Conservation (phyloP, 2,888 invertebrate genomes). For the Odontomyia ornata region DNA sequence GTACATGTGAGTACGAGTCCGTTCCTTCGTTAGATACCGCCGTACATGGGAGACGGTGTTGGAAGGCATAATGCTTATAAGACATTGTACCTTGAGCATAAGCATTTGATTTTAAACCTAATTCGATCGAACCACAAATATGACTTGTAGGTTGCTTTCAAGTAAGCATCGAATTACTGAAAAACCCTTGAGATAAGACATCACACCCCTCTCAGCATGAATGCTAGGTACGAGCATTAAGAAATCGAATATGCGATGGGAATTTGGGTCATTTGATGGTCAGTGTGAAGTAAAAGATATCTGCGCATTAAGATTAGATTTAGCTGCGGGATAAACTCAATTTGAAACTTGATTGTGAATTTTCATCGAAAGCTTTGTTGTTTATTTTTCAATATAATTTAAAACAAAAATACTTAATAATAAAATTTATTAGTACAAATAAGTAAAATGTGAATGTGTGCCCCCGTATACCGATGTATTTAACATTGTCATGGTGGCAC, state of each 20-base stretch:
- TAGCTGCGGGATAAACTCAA: no score
- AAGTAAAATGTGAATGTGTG: no score
- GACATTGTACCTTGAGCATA: not conserved
- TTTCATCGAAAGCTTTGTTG: no score
- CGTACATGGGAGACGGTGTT: not conserved
- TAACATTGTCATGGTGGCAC: no score
- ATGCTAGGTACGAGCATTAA: not conserved
- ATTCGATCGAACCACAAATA: conserved; percentile 2
- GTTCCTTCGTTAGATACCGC: not conserved
- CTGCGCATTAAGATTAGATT: not conserved
- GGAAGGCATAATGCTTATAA: not conserved
- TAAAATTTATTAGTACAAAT: no score
- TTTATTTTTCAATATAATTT: no score
- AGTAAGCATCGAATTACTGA: conserved; percentile 3
- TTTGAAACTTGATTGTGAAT: no score
- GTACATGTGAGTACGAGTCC: not conserved
- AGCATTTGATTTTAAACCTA: conserved; percentile 3
- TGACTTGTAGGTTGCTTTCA: not conserved
- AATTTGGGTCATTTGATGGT: conserved; percentile 6
- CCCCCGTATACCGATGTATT: no score
- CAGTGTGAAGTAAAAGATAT: not conserved
- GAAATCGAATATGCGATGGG: conserved; percentile 5
- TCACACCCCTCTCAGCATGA: not conserved
- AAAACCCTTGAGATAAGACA: conserved; percentile 18
- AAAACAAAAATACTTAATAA: no score